Evolutionary conservation across 2,113 vertebrate genomes (phyloP).

Genomic region (Nothobranchius kuhntae): DNA sequence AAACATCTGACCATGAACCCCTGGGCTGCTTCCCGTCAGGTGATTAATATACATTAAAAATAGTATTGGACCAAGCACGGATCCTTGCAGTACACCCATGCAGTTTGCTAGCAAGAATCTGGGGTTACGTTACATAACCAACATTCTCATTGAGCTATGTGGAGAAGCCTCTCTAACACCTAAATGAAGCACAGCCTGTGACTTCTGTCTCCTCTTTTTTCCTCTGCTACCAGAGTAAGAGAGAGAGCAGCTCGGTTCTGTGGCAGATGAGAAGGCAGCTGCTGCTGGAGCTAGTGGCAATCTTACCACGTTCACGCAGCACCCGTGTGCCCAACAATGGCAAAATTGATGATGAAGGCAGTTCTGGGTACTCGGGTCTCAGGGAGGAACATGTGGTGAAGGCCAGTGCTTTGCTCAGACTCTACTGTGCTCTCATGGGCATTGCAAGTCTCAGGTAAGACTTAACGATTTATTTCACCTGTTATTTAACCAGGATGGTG

Average conservation of each 20-base stretch:
- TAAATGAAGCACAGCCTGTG: background rate
- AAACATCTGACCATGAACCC: too few species aligned
- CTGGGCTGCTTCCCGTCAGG: too few species aligned
- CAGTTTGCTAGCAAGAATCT: too few species aligned
- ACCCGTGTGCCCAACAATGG: slow-evolving; percentile 84
- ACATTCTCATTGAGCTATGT: background rate
- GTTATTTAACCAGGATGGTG: too few species aligned
- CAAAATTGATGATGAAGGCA: slow-evolving; percentile 76
- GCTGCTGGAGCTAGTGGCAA: slow-evolving; percentile 93
- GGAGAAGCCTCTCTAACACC: background rate
- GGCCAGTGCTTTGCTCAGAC: slow-evolving; percentile 91
- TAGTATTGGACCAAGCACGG: too few species aligned
- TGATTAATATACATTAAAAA: too few species aligned
- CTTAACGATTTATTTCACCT: too few species aligned
- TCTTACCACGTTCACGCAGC: slow-evolving; percentile 91
- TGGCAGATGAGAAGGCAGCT: slow-evolving; percentile 98
- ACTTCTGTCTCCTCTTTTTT: background rate
- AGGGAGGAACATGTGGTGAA: slow-evolving; percentile 97
- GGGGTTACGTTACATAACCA: too few species aligned
- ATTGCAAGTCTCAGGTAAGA: slow-evolving; percentile 95
- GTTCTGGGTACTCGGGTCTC: slow-evolving; percentile 89
- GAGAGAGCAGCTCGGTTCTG: slow-evolving; percentile 93
- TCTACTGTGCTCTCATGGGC: slow-evolving; percentile 97
- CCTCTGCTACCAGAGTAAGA: slow-evolving; percentile 83
- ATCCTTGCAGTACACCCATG: too few species aligned